These are phyloP conservation scores for Gymnosoma rotundatum DNA, from an alignment of 2,888 invertebrate species.

Conservation along the genomic window DNA sequence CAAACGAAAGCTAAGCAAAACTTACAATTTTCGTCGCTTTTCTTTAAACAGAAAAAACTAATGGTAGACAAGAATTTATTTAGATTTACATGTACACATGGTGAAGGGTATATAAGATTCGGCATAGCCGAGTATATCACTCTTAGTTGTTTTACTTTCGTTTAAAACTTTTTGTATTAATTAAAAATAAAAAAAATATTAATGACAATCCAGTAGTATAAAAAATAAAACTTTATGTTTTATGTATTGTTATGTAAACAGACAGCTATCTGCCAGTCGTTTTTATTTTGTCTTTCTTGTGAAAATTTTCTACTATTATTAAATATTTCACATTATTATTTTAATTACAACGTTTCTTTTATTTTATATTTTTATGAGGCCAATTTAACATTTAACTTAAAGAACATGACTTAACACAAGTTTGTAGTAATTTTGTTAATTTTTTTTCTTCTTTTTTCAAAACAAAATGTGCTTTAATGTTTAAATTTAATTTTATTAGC, in stretches of 20 bases:
- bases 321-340: slow-evolving; percentile 19
- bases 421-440: not conserved
- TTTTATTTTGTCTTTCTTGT: not conserved
- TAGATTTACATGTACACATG: no score
- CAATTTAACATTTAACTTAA: slow-evolving; percentile 38
- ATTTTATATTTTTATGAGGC: slow-evolving; percentile 9
- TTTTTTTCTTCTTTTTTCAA: not conserved
- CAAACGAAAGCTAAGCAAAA: no score
- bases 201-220: no score
- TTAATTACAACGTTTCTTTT: not conserved
- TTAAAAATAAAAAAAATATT: no score
- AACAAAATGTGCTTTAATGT: slow-evolving; percentile 10
- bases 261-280: not conserved
- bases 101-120: no score
- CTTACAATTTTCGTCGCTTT: no score
- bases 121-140: no score
- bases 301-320: slow-evolving; percentile 1
- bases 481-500: slow-evolving; percentile 24
- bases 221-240: slow-evolving; percentile 15
- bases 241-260: slow-evolving; percentile 44
- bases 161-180: no score
- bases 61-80: no score
- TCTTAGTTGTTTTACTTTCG: no score
- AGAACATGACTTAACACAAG: slow-evolving; percentile 36
- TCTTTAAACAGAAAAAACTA: no score